Evolutionary conservation across 2,113 vertebrate species (phyloP).

Genomic region (Hyperoodon ampullatus): DNA sequence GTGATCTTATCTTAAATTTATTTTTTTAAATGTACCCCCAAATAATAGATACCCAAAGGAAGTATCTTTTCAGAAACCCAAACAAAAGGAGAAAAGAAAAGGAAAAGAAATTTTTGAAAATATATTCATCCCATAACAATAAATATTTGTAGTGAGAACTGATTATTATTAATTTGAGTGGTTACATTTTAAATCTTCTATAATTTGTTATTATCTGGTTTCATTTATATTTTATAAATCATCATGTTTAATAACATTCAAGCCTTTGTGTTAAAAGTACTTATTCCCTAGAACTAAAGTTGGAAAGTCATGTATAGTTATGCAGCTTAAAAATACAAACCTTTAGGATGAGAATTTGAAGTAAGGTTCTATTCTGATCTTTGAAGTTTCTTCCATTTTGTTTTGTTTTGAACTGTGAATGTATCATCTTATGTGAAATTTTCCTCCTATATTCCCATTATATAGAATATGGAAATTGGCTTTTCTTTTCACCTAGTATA

Average conservation of each 20-base stretch:
- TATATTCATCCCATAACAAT: constrained; percentile 4
- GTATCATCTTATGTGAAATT: constrained; percentile 17
- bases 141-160: neutral
- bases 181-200: constrained; percentile 31
- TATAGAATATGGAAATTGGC: neutral
- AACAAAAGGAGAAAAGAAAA: neutral
- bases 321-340: neutral
- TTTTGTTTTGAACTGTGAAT: constrained; percentile 14
- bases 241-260: neutral
- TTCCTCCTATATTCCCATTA: neutral
- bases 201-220: constrained; percentile 12
- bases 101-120: neutral
- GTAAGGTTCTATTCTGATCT: neutral
- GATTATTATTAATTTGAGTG: neutral
- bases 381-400: neutral
- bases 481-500: neutral
- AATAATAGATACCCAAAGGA: neutral
- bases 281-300: constrained; percentile 11
- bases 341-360: constrained; percentile 23
- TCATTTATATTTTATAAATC: constrained; percentile 43
- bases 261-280: constrained; percentile 17
- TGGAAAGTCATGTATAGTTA: neutral
- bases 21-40: neutral
- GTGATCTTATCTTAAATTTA: constrained; percentile 43
- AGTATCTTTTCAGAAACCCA: neutral